Percentiles rank a stretch among this genome's conserved stretches.
Evolutionary conservation across 2,113 vertebrate species (phyloP).

Genomic region (Lepidothrix coronata): DNA sequence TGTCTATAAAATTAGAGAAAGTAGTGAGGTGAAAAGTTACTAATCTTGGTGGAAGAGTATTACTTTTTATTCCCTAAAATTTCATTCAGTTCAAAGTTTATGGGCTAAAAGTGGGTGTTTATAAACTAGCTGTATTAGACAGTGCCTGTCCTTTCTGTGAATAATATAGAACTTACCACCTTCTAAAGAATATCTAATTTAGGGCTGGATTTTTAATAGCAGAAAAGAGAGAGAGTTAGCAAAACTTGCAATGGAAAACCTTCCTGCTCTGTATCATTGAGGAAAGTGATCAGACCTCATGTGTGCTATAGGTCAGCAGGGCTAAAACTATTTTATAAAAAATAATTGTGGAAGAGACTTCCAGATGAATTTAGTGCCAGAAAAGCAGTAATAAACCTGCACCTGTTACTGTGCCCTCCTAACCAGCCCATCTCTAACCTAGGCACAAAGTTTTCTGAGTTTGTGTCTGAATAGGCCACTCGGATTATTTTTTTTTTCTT

Average conservation of each 20-base stretch:
- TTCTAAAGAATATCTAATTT: not conserved
- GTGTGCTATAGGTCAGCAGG: not conserved
- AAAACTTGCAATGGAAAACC: slow-evolving; percentile 1
- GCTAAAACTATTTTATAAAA: not conserved
- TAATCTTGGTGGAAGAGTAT: not conserved
- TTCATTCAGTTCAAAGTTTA: not conserved
- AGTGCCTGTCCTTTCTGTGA: not conserved
- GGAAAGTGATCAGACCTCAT: not conserved
- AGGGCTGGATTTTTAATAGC: not conserved
- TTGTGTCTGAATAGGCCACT: not conserved
- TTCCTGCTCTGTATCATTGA: accelerated
- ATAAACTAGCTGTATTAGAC: not conserved
- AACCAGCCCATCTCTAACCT: not conserved
- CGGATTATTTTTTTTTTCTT: not conserved
- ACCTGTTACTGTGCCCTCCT: not conserved
- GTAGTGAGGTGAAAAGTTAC: not conserved
- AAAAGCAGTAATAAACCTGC: not conserved
- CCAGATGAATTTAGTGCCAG: not conserved
- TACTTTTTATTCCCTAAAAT: not conserved
- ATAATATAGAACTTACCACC: not conserved
- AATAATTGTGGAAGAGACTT: not conserved
- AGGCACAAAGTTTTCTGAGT: not conserved
- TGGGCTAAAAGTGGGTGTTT: not conserved
- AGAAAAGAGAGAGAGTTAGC: not conserved
- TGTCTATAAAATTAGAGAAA: not conserved